These are phyloP conservation scores for Microctenopoma lineatum DNA, from an alignment of 2,797 vertebrate species.

Conservation along the genomic window DNA sequence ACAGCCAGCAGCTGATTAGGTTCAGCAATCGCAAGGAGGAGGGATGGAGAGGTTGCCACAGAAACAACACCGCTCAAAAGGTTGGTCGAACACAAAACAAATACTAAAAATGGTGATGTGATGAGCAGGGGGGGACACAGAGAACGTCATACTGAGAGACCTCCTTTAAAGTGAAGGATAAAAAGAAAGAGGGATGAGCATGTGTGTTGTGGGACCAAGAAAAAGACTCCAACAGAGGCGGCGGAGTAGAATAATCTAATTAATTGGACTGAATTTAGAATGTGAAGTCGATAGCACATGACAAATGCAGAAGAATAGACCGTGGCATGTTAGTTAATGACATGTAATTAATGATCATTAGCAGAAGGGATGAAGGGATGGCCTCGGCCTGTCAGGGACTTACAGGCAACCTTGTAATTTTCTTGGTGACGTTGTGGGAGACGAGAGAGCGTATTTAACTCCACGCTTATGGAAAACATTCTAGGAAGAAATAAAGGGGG, in stretches of 20 bases:
- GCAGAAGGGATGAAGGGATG: slow-evolving; percentile 68
- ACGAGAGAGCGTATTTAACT: neutral
- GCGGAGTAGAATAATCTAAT: slow-evolving; percentile 77
- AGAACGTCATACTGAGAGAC: slow-evolving; percentile 27
- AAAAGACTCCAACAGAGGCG: slow-evolving; percentile 49
- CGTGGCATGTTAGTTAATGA: slow-evolving; percentile 82
- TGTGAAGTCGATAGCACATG: slow-evolving; percentile 75
- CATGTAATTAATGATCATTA: slow-evolving; percentile 85
- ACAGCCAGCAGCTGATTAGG: slow-evolving; percentile 70
- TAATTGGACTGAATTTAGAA: slow-evolving; percentile 77
- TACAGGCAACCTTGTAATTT: slow-evolving; percentile 68
- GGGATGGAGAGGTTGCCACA: slow-evolving; percentile 46
- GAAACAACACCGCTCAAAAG: slow-evolving; percentile 35
- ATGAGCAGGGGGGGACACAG: neutral
- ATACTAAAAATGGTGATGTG: slow-evolving; percentile 24
- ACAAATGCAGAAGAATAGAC: slow-evolving; percentile 81
- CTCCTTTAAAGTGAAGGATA: slow-evolving; percentile 57
- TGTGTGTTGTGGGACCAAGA: slow-evolving; percentile 55
- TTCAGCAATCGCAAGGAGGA: slow-evolving; percentile 56
- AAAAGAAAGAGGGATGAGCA: slow-evolving; percentile 32
- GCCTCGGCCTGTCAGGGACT: slow-evolving; percentile 55
- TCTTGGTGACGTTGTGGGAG: slow-evolving; percentile 30
- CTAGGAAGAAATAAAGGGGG: slow-evolving; percentile 13
- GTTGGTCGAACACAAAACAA: slow-evolving; percentile 37
- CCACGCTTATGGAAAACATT: slow-evolving; percentile 13